Evolutionary conservation across 1,140 invertebrate genomes (phyloP).

Genomic region (Marisa cornuarietis): DNA sequence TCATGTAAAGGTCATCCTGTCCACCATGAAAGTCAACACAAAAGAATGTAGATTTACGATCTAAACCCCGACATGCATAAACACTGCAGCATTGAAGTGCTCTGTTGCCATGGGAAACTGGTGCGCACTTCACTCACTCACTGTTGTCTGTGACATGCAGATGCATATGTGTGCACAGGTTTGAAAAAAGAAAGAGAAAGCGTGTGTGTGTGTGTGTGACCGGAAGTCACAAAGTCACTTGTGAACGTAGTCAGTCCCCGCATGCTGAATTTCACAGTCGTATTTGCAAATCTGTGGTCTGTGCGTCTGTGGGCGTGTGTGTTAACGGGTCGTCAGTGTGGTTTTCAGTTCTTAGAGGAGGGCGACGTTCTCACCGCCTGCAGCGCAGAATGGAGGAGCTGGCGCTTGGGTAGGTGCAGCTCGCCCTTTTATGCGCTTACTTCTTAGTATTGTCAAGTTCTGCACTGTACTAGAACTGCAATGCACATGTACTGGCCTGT

Average conservation of each 20-base stretch:
- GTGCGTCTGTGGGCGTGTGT: constrained; percentile 3
- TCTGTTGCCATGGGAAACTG: background rate
- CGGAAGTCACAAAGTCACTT: background rate
- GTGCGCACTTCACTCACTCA: background rate
- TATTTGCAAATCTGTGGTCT: background rate
- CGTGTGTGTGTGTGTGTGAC: background rate
- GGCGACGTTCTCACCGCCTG: background rate
- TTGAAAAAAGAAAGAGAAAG: too few species aligned
- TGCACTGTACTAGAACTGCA: too few species aligned
- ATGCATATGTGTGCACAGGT: background rate
- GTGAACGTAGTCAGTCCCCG: background rate
- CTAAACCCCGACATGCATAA: background rate
- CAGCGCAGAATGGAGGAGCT: too few species aligned
- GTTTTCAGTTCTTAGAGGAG: background rate
- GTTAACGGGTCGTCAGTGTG: background rate
- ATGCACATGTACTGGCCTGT: too few species aligned
- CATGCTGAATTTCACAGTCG: background rate
- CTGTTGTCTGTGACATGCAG: too few species aligned
- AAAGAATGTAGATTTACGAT: too few species aligned
- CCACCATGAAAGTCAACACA: too few species aligned
- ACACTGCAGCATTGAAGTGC: background rate
- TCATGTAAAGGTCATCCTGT: too few species aligned
- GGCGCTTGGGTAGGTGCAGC: too few species aligned
- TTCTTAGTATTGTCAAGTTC: too few species aligned
- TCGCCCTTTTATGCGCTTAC: too few species aligned